Evolutionary conservation across 2,113 vertebrate genomes (phyloP), one percentile per base, ranked within the genome.

Genomic region (Pangasianodon hypophthalmus): DNA sequence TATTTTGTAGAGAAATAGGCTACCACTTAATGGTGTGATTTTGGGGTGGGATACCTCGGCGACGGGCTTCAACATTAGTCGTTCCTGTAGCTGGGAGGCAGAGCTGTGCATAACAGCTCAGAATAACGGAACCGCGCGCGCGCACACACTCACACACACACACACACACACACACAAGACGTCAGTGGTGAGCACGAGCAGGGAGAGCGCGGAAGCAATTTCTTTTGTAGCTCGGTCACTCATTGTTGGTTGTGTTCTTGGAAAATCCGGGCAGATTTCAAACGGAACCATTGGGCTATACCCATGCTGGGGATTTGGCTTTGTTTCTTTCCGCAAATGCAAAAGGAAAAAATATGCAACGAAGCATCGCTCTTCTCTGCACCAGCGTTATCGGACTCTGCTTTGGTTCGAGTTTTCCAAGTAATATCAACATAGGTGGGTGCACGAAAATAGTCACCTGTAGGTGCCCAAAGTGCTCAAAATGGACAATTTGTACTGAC

Each of bases 291-390:
- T 62, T 41, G 73, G 26, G 54, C 73, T 94, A 96, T 96, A 98
- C 96, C 96, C 98, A 98, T 99, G 97, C 96, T 95, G 94, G 97
- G 97, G 97, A 95, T 97, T 97, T 95, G 96, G 96, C 95, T 97
- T 95, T 96, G 96, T 96, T 96, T 95, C 95, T 96, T 97, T 96
- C 97, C 97, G 97, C 98, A 97, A 98, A 99, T 99, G 98, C 97
- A 98, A 99, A 97, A 96, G 96, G 97, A 98, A 98, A 98, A 98
- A 99, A 98, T 98, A 99, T 99, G 98, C 98, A 97, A 97, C 97
- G 97, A 97, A 98, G 97, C 96, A 95, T 99, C 97, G 96, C 96
- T 96, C 96, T 99, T 96, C 97, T 99, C 96, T 98, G 96, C 97
- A 98, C 97, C 97, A 95, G 98, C 96, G 97, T 99, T 95, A 97